A percentile compares a stretch with the other conserved stretches of the same genome.
phyloP scores from a whole-genome alignment of 2,113 vertebrate genomes.

The Sebastes schlegelii region DNA sequence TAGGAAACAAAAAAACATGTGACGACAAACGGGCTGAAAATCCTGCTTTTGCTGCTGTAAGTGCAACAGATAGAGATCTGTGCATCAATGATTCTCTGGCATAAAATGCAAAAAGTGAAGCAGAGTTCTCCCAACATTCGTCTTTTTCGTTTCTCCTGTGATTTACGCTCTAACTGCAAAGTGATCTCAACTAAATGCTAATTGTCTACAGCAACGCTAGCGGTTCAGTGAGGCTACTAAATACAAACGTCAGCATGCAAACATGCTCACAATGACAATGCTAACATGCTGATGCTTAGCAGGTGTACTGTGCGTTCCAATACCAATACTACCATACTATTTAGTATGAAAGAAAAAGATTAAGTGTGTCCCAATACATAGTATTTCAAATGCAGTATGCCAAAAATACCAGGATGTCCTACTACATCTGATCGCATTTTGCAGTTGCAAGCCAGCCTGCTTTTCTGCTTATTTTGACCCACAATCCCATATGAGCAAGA shows the following conservation, averaged over 20 bases:
- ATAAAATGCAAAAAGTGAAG: background rate
- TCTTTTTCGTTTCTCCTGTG: background rate
- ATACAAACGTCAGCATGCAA: background rate
- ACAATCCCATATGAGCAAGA: no score
- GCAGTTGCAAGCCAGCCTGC: no score
- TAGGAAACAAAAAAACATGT: background rate
- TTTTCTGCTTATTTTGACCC: no score
- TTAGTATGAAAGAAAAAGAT: no score
- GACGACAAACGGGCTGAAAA: background rate
- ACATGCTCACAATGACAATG: background rate
- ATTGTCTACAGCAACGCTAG: background rate
- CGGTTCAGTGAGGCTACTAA: background rate
- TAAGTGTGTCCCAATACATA: no score
- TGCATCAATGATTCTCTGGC: background rate
- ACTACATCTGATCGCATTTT: no score
- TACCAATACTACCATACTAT: no score
- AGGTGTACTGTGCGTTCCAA: background rate
- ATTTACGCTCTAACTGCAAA: background rate
- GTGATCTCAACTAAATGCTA: constrained; percentile 6
- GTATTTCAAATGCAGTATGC: no score
- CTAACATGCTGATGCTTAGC: background rate
- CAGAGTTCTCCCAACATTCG: background rate
- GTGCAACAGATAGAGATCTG: background rate
- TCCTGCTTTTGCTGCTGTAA: background rate
- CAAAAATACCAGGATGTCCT: no score